phyloP scores from a whole-genome alignment of 2,113 vertebrate genomes.

The Clinocottus analis region DNA sequence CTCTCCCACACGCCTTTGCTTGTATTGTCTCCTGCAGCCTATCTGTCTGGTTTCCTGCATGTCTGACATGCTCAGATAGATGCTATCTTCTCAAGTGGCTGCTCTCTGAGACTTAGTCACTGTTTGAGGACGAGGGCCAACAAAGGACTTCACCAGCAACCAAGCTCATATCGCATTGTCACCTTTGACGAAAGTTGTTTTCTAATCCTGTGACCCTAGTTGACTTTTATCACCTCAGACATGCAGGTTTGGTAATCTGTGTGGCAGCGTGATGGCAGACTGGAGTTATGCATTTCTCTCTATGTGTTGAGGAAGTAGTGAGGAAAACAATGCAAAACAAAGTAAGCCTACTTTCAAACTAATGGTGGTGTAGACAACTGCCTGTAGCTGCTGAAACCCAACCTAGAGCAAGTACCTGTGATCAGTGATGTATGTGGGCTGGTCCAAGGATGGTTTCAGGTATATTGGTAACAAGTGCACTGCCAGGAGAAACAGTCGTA shows the following conservation, averaged over 20 bases:
- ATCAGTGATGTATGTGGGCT: background rate
- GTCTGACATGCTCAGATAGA: slow-evolving; percentile 75
- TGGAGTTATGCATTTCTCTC: background rate
- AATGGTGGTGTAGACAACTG: background rate
- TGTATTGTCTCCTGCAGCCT: slow-evolving; percentile 73
- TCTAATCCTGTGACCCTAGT: slow-evolving; percentile 2
- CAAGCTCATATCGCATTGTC: slow-evolving; percentile 16
- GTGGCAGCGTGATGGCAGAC: slow-evolving; percentile 16
- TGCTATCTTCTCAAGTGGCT: slow-evolving; percentile 73
- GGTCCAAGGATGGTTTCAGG: background rate
- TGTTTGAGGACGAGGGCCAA: slow-evolving; percentile 35
- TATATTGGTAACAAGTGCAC: background rate
- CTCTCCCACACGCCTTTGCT: slow-evolving; percentile 15
- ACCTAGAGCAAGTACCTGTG: background rate
- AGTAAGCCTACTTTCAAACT: background rate
- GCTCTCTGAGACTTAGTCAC: slow-evolving; percentile 32
- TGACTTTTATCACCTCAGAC: background rate
- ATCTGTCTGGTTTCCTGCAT: slow-evolving; percentile 70
- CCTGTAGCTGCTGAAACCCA: background rate
- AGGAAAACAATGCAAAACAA: background rate
- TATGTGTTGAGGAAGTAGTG: too few relatives aligned
- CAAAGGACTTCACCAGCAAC: slow-evolving; percentile 34
- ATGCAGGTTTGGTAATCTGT: slow-evolving; percentile 8
- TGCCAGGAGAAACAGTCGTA: background rate
- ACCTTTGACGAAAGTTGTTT: slow-evolving; percentile 29